These are phyloP conservation scores for Hemibagrus guttatus DNA, from an alignment of 2,797 vertebrate species.

Conservation along the genomic window DNA sequence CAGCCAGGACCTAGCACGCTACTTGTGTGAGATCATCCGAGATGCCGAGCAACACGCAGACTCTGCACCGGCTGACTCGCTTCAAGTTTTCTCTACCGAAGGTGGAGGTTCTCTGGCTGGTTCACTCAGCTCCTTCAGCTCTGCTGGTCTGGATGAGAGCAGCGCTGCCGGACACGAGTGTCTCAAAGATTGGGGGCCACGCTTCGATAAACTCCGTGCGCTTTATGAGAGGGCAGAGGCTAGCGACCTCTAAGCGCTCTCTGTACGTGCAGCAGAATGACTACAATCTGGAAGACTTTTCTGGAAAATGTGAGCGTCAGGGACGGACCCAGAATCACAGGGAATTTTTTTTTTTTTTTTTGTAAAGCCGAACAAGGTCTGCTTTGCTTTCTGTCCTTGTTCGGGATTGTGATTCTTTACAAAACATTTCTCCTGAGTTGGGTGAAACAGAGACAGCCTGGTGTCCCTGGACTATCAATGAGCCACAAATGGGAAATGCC, in stretches of 20 bases:
- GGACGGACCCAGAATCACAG: constrained; percentile 36
- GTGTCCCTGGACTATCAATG: constrained; percentile 55
- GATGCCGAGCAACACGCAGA: constrained; percentile 74
- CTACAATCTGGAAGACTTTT: constrained; percentile 35
- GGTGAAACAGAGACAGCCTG: constrained; percentile 33
- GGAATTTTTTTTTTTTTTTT: constrained; percentile 34
- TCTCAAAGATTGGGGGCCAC: constrained; percentile 82
- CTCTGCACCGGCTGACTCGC: constrained; percentile 77
- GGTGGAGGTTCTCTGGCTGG: constrained; percentile 79
- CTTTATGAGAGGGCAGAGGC: constrained; percentile 78
- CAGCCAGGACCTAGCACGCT: constrained; percentile 75
- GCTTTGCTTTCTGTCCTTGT: constrained; percentile 47
- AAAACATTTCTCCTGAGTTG: constrained; percentile 37
- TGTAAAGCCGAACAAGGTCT: constrained; percentile 14
- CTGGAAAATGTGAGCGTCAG: constrained; percentile 35
- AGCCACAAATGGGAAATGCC: constrained; percentile 60
- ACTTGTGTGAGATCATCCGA: constrained; percentile 77
- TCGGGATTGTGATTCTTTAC: constrained; percentile 45
- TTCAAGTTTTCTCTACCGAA: constrained; percentile 83
- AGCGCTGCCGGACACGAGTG: constrained; percentile 67
- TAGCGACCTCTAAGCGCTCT: constrained; percentile 71
- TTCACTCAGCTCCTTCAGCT: constrained; percentile 84
- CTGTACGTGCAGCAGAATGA: constrained; percentile 49
- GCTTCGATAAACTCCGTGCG: constrained; percentile 83
- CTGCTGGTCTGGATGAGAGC: constrained; percentile 71